Base-by-base conservation (phyloP, 2,113 vertebrate species). In the Mesitornis unicolor region DNA sequence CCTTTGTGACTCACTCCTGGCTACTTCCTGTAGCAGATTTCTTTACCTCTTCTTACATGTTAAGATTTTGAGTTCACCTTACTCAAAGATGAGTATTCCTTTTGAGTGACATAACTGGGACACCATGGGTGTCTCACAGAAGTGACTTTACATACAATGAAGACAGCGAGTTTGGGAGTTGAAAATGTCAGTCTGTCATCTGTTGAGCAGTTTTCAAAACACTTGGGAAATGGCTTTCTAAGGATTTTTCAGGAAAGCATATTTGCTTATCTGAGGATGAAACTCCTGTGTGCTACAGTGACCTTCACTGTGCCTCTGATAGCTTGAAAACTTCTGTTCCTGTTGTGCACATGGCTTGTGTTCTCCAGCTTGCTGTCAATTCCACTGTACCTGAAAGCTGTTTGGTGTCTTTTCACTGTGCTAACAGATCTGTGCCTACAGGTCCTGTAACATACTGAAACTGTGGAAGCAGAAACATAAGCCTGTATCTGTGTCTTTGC, bases 1-100 rank as follows among this genome's bases (percentile, higher is more conserved):
- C 88, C 61, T 88, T 86, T 73, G 36, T 69, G 65, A 95, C 80
- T 93, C 50, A 68, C n/a, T 95, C 65, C 68, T 89, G 81, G 35
- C 75, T 92, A 74, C 50, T 71, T 45, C 64, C 40, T 71, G 84
- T 90, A 82, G 86, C 69, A 79, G 35, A 74, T 87, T 53, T 93
- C 51, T 78, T 89, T 84, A 89, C 69, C 47, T 93, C 87, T 71
- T 89, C 57, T 96, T 93, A 35, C 64, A 42, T 45, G 25, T 78
- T 74, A 85, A 89, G 71, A 59, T 93, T 87, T 61, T 77, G 42
- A 94, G 53, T 89, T 87, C 40, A 38, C 57, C 20, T 82, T 78
- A 61, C 36, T 93, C 86, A 74, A 87, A 87, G 45, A 84, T 59
- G 63, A 81, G 24, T 53, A 87, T 29, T 91, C 35, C 38, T 71